Percentiles rank a stretch among this genome's conserved stretches.
Evolutionary conservation across 2,113 vertebrate genomes (phyloP).

Genomic region (Nerophis ophidion): DNA sequence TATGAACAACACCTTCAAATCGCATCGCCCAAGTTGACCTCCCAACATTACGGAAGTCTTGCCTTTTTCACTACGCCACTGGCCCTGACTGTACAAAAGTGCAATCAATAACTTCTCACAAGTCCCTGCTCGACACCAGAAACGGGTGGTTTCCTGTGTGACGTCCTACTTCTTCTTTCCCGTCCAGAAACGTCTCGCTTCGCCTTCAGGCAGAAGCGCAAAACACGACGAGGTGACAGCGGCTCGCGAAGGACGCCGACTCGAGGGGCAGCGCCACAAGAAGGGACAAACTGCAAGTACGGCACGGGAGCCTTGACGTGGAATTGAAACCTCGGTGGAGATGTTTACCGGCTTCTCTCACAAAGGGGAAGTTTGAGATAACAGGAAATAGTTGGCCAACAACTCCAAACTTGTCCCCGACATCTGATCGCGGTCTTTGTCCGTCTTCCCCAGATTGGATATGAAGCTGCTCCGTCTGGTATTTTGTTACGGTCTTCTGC

Average conservation of each 20-base stretch:
- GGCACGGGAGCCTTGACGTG: not conserved
- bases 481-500: constrained; percentile 22
- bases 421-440: not conserved
- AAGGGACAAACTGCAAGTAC: no score
- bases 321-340: not conserved
- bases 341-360: not conserved
- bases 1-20: no score
- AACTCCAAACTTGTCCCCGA: not conserved
- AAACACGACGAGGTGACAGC: constrained; percentile 23
- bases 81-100: not conserved
- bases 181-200: constrained; percentile 18
- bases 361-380: constrained; percentile 45
- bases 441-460: not conserved
- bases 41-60: no score
- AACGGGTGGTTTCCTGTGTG: constrained; percentile 27
- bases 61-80: no score
- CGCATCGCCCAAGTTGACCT: no score
- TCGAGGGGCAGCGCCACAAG: no score
- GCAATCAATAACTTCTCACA: no score
- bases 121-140: not conserved
- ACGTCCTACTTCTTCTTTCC: constrained; percentile 44
- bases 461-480: constrained; percentile 17
- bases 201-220: not conserved
- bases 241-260: no score
- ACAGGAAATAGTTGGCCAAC: constrained; percentile 23